A percentile compares a stretch with the other conserved stretches of the same genome.
Conservation (phyloP, 2,888 invertebrate species). For the Melanostoma mellinum region DNA sequence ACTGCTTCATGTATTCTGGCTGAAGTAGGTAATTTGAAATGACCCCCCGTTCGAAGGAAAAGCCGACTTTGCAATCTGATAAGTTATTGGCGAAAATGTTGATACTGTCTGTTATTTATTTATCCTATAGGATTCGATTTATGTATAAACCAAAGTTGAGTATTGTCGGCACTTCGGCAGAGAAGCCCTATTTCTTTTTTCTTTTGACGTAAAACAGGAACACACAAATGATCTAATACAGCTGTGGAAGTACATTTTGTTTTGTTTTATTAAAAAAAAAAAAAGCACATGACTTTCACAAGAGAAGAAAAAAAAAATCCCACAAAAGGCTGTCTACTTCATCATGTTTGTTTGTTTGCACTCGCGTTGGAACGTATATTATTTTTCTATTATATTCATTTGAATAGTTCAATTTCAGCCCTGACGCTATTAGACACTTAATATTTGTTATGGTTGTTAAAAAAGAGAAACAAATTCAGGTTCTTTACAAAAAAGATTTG, state of each 20-base stretch:
- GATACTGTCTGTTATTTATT: slow-evolving; percentile 18
- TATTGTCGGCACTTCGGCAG: not conserved
- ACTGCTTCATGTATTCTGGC: slow-evolving; percentile 13
- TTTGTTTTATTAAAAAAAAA: slow-evolving; percentile 2
- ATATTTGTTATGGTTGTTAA: too few relatives aligned
- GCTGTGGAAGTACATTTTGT: not conserved
- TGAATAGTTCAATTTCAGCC: slow-evolving; percentile 10
- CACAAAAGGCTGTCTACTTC: not conserved
- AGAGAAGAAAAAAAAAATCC: not conserved
- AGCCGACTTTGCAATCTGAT: slow-evolving; percentile 22
- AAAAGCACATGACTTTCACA: slow-evolving; percentile 19
- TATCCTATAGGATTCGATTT: slow-evolving; percentile 1
- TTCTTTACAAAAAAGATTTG: not conserved
- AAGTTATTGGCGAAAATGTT: not conserved
- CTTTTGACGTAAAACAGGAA: not conserved
- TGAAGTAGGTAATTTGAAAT: slow-evolving; percentile 21
- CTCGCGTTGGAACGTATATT: not conserved
- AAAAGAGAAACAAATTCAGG: not conserved
- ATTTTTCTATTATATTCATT: slow-evolving; percentile 1
- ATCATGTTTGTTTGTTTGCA: slow-evolving; percentile 17
- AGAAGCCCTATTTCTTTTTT: not conserved
- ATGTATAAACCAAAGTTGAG: not conserved
- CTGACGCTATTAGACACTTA: not conserved
- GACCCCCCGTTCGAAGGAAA: slow-evolving; percentile 9
- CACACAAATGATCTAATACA: slow-evolving; percentile 20